A percentile compares a stretch with the other conserved stretches of the same genome.
Evolutionary conservation across 2,113 vertebrate species (phyloP).

Genomic region (human (Homo sapiens)): GRCh38 chr2:6646001-6646500

Average conservation of each 20-base stretch:
- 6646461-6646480: not conserved
- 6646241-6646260: fast-evolving
- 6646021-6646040: no score
- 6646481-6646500: fast-evolving
- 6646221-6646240: no score
- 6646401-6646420: not conserved
- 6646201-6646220: not conserved
- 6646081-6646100: no score
- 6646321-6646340: fast-evolving
- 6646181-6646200: no score
- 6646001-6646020: no score
- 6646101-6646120: no score
- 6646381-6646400: fast-evolving
- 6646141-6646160: no score
- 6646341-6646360: not conserved
- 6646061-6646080: no score
- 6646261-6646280: not conserved
- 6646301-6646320: not conserved
- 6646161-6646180: no score
- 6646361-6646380: not conserved
- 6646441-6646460: fast-evolving
- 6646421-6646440: no score
- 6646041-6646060: no score
- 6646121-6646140: no score
- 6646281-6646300: not conserved